Evolutionary conservation across 1,140 invertebrate species (phyloP).

Genomic region (Aphidius ervi): DNA sequence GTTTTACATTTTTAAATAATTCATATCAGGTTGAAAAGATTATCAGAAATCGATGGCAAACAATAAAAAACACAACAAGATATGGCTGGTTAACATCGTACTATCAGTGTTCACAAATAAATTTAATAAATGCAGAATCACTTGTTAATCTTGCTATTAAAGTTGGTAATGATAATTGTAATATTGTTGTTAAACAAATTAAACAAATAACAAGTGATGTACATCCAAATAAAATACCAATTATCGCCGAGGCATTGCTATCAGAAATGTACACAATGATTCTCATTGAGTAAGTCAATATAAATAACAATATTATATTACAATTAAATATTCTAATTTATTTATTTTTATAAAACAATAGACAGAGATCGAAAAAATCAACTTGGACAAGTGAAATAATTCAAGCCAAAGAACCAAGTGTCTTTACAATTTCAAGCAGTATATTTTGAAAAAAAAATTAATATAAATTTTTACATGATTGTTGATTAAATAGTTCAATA

Average conservation of each 20-base stretch:
- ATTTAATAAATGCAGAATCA: slow-evolving; percentile 16
- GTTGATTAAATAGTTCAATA: neutral
- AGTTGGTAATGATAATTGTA: slow-evolving; percentile 21
- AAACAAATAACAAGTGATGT: slow-evolving; percentile 8
- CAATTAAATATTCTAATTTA: neutral
- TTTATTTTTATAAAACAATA: neutral
- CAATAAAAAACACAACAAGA: too few species aligned
- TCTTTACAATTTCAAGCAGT: slow-evolving; percentile 24
- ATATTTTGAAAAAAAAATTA: slow-evolving; percentile 18
- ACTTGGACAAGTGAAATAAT: slow-evolving; percentile 9
- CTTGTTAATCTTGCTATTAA: slow-evolving; percentile 9
- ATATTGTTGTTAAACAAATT: slow-evolving; percentile 14
- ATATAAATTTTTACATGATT: slow-evolving; percentile 8
- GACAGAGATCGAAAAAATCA: slow-evolving; percentile 12
- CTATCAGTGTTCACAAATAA: slow-evolving; percentile 7
- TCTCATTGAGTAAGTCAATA: slow-evolving; percentile 17
- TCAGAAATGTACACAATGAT: slow-evolving; percentile 20
- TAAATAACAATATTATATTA: neutral
- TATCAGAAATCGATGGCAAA: too few species aligned
- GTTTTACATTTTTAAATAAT: too few species aligned
- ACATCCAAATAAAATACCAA: slow-evolving; percentile 18
- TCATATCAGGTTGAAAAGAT: too few species aligned
- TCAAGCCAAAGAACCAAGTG: slow-evolving; percentile 15
- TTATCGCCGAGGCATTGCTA: slow-evolving; percentile 11
- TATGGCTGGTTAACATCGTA: slow-evolving; percentile 5